Base-by-base conservation (phyloP, 2,113 vertebrate genomes). In the Crotophaga sulcirostris region DNA sequence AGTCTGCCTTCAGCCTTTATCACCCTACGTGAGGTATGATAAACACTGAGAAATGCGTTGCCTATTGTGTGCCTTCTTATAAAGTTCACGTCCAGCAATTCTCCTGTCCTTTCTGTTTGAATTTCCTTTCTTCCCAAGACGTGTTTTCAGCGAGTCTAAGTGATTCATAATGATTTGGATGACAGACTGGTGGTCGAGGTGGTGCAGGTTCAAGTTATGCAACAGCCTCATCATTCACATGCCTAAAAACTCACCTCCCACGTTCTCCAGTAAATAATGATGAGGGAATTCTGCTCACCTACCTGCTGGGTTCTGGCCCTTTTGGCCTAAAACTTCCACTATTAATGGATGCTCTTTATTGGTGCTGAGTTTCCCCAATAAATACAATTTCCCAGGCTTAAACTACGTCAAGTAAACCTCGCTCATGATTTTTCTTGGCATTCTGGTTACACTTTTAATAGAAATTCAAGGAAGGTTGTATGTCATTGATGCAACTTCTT, bases 1-100 rank as follows among this genome's bases (percentile, higher is more conserved):
- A 94, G 82, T 96, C 69, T 93, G 87, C 90, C 94, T 96, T 94
- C 92, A 96, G 87, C 76, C 89, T 97, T 96, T 97, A 96, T 93
- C 96, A 85, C 76, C 42, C 84, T 96, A 76, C 3, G 19, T 72
- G 67, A 96, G 86, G 62, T 38, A 87, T 84, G 84, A 95, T 96
- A 96, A 95, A 90, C 75, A 70, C 36, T 34, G 66, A 90, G 59
- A 90, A 96, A 94, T 75, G 77, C 54, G 79, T 75, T 94, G 92
- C 74, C 78, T 93, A 78, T 74, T 89, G 78, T 69, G 79, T 49
- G 79, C 74, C 78, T 91, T 79, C 54, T 69, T 86, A 91, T 18
- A 75, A 78, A 91, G 58, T 58, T 93, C 81, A 54, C 0, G 38
- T 79, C 88, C 85, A 93, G 66, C 63, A 79, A 89, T 90, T 74